These are phyloP conservation scores for Metallyticus violacea DNA, from an alignment of 2,888 invertebrate species.

Conservation along the genomic window DNA sequence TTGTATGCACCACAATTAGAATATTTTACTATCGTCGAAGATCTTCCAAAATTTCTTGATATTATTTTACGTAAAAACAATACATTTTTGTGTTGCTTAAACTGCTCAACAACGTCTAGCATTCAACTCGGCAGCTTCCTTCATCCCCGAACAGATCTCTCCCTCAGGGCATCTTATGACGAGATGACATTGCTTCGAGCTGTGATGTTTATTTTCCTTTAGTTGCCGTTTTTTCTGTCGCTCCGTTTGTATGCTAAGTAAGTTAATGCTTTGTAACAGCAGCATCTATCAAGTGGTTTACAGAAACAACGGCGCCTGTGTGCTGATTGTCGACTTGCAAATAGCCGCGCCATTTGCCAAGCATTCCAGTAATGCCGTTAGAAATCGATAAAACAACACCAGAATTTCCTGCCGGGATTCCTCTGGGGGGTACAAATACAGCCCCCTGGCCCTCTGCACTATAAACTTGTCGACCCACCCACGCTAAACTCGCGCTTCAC, in stretches of 20 bases:
- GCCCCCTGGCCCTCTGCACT: not conserved
- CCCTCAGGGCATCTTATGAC: too few relatives aligned
- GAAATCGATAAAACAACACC: slow-evolving; percentile 26
- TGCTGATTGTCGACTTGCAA: not conserved
- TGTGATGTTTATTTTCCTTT: too few relatives aligned
- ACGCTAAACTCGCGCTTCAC: not conserved
- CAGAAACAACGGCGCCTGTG: not conserved
- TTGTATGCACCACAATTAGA: too few relatives aligned
- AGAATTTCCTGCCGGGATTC: slow-evolving; percentile 10
- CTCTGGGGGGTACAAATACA: not conserved
- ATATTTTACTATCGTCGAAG: too few relatives aligned
- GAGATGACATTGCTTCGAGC: too few relatives aligned
- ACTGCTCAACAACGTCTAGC: too few relatives aligned
- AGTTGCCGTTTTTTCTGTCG: not conserved
- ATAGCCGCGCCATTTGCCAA: not conserved
- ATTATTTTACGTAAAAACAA: too few relatives aligned
- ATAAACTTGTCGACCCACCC: not conserved
- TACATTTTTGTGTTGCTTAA: too few relatives aligned
- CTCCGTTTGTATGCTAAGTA: not conserved
- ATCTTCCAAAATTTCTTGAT: too few relatives aligned
- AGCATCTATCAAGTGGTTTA: not conserved
- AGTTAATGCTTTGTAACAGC: not conserved
- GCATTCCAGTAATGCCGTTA: slow-evolving; percentile 9
- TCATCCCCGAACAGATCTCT: too few relatives aligned
- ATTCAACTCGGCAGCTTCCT: too few relatives aligned